Evolutionary conservation across 2,113 vertebrate species (phyloP).

Genomic region (Oxygymnocypris stewartii): DNA sequence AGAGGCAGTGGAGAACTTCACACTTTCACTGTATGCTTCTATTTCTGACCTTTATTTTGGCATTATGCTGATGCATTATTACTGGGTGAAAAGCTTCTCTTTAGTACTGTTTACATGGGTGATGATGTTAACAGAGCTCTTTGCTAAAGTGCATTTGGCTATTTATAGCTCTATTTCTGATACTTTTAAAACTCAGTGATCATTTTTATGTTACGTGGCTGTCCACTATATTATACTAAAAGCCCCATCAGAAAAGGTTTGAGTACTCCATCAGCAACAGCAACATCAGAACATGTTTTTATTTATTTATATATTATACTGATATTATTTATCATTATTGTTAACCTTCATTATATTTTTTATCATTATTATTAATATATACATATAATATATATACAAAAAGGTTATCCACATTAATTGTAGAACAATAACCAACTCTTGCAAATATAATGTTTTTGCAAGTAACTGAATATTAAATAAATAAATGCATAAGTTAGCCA

Average conservation of each 20-base stretch:
- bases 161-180: neutral
- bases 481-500: neutral
- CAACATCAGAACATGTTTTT: too few relatives aligned
- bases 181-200: neutral
- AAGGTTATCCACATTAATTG: too few relatives aligned
- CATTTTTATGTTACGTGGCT: neutral
- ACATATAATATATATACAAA: too few relatives aligned
- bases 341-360: too few relatives aligned
- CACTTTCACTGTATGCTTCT: constrained; percentile 6
- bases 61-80: constrained; percentile 24
- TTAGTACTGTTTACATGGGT: neutral
- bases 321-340: too few relatives aligned
- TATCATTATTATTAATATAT: too few relatives aligned
- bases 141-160: neutral
- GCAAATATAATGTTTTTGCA: too few relatives aligned
- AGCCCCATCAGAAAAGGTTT: neutral
- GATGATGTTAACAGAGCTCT: neutral
- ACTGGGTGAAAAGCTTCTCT: neutral
- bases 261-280: neutral
- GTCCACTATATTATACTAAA: neutral
- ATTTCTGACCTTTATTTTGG: constrained; percentile 21
- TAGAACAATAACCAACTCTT: too few relatives aligned
- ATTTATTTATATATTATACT: too few relatives aligned
- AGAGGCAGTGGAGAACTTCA: constrained; percentile 21
- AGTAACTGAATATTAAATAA: neutral